A percentile compares a stretch with the other conserved stretches of the same genome.
These are phyloP conservation scores for Nipponacmea schrenckii DNA, from an alignment of 2,888 invertebrate species.

Conservation along the genomic window DNA sequence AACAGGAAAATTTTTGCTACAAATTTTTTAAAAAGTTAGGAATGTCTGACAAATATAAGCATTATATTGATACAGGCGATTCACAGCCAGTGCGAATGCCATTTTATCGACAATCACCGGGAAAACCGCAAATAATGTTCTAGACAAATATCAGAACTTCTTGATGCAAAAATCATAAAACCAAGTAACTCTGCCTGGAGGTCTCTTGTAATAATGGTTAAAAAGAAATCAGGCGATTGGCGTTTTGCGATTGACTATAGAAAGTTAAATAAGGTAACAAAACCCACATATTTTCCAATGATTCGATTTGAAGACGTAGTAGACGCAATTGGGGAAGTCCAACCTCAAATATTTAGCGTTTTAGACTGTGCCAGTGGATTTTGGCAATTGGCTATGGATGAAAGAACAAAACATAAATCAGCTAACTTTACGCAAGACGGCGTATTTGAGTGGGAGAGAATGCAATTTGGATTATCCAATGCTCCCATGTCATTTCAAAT, in stretches of 20 bases:
- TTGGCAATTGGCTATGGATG: slow-evolving; percentile 16
- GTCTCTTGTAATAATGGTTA: background rate
- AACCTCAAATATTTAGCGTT: too few species aligned
- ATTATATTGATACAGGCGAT: background rate
- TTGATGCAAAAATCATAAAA: background rate
- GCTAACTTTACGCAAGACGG: slow-evolving; percentile 19
- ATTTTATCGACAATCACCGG: background rate
- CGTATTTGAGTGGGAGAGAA: too few species aligned
- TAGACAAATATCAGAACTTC: too few species aligned
- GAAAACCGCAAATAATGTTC: background rate
- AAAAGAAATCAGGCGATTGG: background rate
- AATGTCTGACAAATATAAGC: too few species aligned
- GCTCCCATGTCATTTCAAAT: too few species aligned
- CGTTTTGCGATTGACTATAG: background rate
- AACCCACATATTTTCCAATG: background rate
- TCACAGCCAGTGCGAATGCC: too few species aligned
- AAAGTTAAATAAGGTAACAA: background rate
- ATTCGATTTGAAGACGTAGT: too few species aligned
- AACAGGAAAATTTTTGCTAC: too few species aligned
- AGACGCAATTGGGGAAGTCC: too few species aligned
- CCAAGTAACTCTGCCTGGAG: background rate
- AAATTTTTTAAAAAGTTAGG: background rate
- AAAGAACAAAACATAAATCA: slow-evolving; percentile 15
- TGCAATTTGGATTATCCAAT: too few species aligned
- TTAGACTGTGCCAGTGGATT: slow-evolving; percentile 1